Percentiles rank a stretch among this genome's conserved stretches.
Evolutionary conservation across 2,113 vertebrate genomes (phyloP).

Genomic region (Neodon shergylaensis): DNA sequence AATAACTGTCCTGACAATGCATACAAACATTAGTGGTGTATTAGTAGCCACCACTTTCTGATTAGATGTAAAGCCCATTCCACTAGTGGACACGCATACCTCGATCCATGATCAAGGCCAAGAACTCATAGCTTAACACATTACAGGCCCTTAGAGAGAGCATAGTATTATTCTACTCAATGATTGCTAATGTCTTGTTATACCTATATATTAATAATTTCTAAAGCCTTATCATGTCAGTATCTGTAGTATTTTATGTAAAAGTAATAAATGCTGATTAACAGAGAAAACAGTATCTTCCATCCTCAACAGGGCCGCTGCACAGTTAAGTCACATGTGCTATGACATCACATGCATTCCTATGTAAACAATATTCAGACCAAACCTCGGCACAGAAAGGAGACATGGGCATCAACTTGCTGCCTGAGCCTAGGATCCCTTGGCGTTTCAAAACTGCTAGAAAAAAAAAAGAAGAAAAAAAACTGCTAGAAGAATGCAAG

Average conservation of each 20-base stretch:
- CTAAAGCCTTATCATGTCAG: too few relatives aligned
- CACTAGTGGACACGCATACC: background rate
- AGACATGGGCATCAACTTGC: background rate
- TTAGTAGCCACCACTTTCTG: background rate
- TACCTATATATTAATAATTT: background rate
- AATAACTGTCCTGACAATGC: background rate
- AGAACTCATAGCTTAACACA: background rate
- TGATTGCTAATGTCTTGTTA: too few relatives aligned
- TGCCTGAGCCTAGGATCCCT: accelerated
- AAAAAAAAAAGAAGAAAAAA: too few relatives aligned
- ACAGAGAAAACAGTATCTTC: background rate
- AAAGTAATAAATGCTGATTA: background rate
- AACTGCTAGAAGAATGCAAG: background rate
- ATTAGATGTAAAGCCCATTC: background rate
- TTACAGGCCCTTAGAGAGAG: background rate
- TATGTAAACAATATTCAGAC: background rate
- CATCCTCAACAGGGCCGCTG: background rate
- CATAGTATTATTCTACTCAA: background rate
- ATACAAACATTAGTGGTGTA: too few relatives aligned
- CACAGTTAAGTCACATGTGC: background rate
- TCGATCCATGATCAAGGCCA: background rate
- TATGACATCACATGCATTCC: background rate
- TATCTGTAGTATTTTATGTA: background rate
- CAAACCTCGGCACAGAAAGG: background rate
- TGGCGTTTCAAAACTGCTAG: background rate